Conservation (phyloP, 2,113 vertebrate species). For the Sialia sialis region DNA sequence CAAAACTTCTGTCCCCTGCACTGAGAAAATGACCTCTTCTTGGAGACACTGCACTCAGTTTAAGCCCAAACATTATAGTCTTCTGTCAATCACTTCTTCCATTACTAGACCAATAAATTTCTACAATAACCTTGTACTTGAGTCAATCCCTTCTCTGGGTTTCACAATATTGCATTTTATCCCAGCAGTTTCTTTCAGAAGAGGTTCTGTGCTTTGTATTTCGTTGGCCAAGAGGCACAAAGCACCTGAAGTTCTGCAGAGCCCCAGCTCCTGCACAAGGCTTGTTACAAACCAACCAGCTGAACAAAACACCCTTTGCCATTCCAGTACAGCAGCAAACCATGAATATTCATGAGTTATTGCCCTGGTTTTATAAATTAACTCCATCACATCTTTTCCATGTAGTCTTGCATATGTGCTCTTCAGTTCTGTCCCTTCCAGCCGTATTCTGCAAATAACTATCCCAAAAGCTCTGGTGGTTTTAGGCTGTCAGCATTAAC, state of each 20-base stretch:
- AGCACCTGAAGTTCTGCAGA: background rate
- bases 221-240: background rate
- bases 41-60: background rate
- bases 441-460: background rate
- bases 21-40: background rate
- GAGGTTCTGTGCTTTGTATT: background rate
- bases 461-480: background rate
- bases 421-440: background rate
- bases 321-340: background rate
- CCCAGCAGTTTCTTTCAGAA: background rate
- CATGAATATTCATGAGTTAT: background rate
- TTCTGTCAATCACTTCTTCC: background rate
- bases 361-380: background rate
- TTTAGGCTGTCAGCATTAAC: background rate
- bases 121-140: background rate
- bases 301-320: background rate
- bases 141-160: background rate
- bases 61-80: background rate
- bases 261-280: background rate
- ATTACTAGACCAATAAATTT: slow-evolving; percentile 3
- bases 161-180: background rate
- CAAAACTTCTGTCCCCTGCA: background rate
- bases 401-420: background rate
- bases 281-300: background rate
- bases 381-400: background rate